These are phyloP conservation scores for Epirrhoe tristata DNA, from an alignment of 2,888 invertebrate genomes.

Conservation along the genomic window DNA sequence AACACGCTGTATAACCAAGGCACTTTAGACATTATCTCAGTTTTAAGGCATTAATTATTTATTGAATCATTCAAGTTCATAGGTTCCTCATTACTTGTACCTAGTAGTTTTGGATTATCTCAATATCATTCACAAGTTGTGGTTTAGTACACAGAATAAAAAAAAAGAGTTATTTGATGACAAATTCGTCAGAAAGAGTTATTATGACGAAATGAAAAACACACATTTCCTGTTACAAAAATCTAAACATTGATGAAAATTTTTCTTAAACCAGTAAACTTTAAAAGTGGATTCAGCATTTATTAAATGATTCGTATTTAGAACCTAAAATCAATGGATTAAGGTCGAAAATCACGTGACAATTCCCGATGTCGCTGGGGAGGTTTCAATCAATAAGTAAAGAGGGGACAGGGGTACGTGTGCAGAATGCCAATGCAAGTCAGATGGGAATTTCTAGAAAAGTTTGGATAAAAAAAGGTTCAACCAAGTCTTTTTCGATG, in stretches of 20 bases:
- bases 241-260: not conserved
- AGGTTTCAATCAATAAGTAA: constrained; percentile 44
- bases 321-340: not conserved
- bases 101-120: too few species aligned
- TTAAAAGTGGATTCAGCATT: constrained; percentile 7
- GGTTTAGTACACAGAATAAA: too few species aligned
- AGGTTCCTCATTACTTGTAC: too few species aligned
- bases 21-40: too few species aligned
- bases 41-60: too few species aligned
- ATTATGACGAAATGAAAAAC: not conserved
- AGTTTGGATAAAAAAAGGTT: constrained; percentile 9
- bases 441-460: constrained; percentile 13
- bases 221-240: not conserved
- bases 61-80: too few species aligned
- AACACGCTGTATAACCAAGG: too few species aligned
- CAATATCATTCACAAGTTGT: too few species aligned
- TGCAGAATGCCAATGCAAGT: constrained; percentile 33
- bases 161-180: too few species aligned
- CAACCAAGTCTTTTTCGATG: constrained; percentile 2
- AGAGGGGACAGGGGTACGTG: constrained; percentile 34
- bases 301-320: constrained; percentile 13
- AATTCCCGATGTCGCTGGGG: constrained; percentile 26
- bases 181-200: too few species aligned
- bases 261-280: constrained; percentile 1
- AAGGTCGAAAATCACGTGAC: constrained; percentile 19